phyloP scores from a whole-genome alignment of 2,113 vertebrate species.

The Oxyruncus cristatus region DNA sequence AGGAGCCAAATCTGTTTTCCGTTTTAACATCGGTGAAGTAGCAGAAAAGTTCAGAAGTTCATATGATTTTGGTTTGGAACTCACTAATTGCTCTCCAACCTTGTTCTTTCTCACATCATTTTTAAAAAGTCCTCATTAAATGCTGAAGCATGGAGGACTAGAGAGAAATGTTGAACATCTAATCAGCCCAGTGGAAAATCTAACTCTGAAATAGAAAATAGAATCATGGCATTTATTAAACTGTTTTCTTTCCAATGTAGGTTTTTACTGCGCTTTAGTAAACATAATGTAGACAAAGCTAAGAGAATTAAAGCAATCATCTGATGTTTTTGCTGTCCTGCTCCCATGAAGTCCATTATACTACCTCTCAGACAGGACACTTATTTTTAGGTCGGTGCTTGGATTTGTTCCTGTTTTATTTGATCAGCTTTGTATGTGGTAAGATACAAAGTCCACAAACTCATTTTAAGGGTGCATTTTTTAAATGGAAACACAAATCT shows the following conservation, averaged over 20 bases:
- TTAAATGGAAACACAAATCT: neutral
- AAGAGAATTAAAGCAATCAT: neutral
- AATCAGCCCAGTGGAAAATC: neutral
- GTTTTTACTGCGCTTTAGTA: neutral
- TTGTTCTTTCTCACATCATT: neutral
- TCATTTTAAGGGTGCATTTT: neutral
- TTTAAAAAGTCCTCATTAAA: neutral
- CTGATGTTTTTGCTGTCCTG: neutral
- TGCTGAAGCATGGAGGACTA: neutral
- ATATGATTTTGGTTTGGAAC: neutral
- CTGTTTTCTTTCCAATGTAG: neutral
- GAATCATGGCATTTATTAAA: neutral
- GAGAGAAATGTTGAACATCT: neutral
- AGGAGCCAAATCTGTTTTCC: neutral
- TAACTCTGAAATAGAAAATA: neutral
- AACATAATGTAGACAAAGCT: neutral
- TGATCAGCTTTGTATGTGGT: neutral
- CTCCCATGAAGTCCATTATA: neutral
- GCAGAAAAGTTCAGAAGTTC: neutral
- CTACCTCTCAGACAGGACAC: neutral
- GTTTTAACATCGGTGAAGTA: neutral
- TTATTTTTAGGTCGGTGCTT: neutral
- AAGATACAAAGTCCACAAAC: neutral
- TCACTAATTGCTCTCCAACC: neutral
- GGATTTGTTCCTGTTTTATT: neutral